Evolutionary conservation across 2,888 invertebrate genomes (phyloP).

Genomic region (Philereme transversata): DNA sequence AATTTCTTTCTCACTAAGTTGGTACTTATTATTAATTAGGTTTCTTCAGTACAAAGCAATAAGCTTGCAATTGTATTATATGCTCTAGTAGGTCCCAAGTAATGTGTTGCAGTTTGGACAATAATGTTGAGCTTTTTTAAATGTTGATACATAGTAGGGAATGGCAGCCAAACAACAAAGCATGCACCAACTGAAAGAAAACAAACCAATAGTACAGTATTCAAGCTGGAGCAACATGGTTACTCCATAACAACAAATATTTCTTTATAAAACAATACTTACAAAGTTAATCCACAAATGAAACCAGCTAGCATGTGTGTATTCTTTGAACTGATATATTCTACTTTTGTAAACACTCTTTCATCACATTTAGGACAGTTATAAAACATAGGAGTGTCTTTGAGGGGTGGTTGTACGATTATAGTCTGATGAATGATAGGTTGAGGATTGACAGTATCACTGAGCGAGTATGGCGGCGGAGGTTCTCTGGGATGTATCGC

Average conservation of each 20-base stretch:
- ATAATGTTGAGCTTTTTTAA: constrained; percentile 69
- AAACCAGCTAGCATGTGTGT: constrained; percentile 76
- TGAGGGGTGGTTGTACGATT: constrained; percentile 59
- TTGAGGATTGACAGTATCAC: constrained; percentile 43
- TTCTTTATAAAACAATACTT: constrained; percentile 43
- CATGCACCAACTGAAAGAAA: constrained; percentile 71
- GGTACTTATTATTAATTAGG: too few species aligned
- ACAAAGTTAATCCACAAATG: constrained; percentile 72
- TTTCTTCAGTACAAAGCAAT: background rate
- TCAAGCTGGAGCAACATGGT: background rate
- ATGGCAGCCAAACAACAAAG: constrained; percentile 71
- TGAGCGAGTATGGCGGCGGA: constrained; percentile 66
- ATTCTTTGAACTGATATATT: constrained; percentile 65
- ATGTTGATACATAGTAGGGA: constrained; percentile 64
- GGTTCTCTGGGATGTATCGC: constrained; percentile 48
- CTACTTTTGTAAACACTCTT: constrained; percentile 63
- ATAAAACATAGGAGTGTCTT: constrained; percentile 55
- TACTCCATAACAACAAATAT: background rate
- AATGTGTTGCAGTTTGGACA: constrained; percentile 69
- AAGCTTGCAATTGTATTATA: constrained; percentile 29
- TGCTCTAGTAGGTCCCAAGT: constrained; percentile 63
- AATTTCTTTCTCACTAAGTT: too few species aligned
- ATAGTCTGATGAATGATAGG: constrained; percentile 58
- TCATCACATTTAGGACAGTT: constrained; percentile 65
- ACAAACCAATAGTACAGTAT: background rate